Percentiles rank a stretch among this genome's conserved stretches.
These are phyloP conservation scores for Ephydatia muelleri DNA, from an alignment of 37 sponge, comb jelly and placozoan species.

Conservation along the genomic window DNA sequence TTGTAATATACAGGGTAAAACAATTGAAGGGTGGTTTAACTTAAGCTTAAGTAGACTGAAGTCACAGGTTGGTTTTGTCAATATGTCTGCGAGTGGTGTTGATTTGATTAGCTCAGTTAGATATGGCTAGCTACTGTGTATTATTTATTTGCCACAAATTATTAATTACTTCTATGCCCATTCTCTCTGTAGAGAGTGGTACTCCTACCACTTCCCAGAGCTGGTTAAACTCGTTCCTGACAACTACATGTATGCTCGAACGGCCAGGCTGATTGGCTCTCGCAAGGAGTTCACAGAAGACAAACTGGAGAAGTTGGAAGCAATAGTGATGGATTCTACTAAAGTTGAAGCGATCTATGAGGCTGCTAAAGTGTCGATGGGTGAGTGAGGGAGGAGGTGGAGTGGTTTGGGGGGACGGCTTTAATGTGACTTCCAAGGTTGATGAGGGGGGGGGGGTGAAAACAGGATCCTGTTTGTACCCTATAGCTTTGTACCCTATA, in stretches of 20 bases:
- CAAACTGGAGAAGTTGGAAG: constrained; percentile 80
- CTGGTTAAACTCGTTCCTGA: constrained; percentile 93
- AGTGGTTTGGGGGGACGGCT: not conserved
- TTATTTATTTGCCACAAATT: not conserved
- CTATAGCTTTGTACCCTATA: no score
- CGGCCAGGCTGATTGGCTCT: constrained; percentile 77
- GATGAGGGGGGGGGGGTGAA: no score
- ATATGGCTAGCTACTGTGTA: not conserved
- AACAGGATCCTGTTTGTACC: no score
- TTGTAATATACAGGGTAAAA: no score
- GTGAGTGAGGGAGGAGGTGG: constrained; percentile 47
- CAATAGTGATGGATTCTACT: constrained; percentile 79
- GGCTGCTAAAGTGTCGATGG: constrained; percentile 94
- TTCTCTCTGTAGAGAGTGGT: constrained; percentile 90
- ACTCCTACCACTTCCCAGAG: constrained; percentile 99
- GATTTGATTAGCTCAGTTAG: no score
- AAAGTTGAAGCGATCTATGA: constrained; percentile 87
- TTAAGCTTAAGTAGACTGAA: no score
- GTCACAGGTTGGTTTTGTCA: no score
- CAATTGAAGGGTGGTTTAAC: no score
- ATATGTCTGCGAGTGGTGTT: no score
- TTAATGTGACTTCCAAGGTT: not conserved
- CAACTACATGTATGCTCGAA: constrained; percentile 91
- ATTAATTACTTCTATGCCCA: not conserved
- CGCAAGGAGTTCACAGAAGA: constrained; percentile 86